Base-by-base conservation (phyloP, 2,113 vertebrate genomes). In the Leucosticte australis region DNA sequence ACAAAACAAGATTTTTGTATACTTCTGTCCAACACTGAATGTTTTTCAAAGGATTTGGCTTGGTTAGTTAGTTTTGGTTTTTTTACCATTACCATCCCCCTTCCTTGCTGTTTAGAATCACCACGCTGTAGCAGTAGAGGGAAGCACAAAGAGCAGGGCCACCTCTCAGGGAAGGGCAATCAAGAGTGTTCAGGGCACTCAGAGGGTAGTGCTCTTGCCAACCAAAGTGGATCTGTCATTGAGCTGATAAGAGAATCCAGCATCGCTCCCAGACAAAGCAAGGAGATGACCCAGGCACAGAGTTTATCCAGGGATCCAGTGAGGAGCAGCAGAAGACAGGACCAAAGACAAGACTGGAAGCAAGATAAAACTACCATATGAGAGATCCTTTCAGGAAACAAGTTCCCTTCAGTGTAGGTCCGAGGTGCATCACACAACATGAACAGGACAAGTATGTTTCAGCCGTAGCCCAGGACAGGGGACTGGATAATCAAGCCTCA, bases 401-500 rank as follows among this genome's bases (percentile, higher is more conserved):
- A 57, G 3, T 35, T 24, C 57, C n/a, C 15, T 71, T 16, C 35
- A 59, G 10, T 1, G 2, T n/a, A 59, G 19, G 7, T 37, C 22
- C 7, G 64, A 46, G 11, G 13, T 41, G 13, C 5, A 9, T 6
- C 13, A 35, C 8, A 5, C 31, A 3, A 30, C 10, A 21, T 6
- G 11, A 46, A 30, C 13, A 41, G 15, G 15, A 80, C 9, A 27
- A 6, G 5, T 12, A 30, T 7, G 15, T 9, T 46, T 78, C 53
- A 56, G 4, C 13, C 24, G 49, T 3, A 71, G 11, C 3, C 12
- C 28, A 82, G 14, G 1, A 8, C 3, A 44, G 10, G 2, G 2
- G 4, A 3, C 3, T 41, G 5, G 2, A 6, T 59, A 18, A 33
- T 49, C 19, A 82, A 16, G 2, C 8, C 26, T 74, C 65, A 78